phyloP scores from a whole-genome alignment of 2,113 vertebrate genomes.

The Strix uralensis region DNA sequence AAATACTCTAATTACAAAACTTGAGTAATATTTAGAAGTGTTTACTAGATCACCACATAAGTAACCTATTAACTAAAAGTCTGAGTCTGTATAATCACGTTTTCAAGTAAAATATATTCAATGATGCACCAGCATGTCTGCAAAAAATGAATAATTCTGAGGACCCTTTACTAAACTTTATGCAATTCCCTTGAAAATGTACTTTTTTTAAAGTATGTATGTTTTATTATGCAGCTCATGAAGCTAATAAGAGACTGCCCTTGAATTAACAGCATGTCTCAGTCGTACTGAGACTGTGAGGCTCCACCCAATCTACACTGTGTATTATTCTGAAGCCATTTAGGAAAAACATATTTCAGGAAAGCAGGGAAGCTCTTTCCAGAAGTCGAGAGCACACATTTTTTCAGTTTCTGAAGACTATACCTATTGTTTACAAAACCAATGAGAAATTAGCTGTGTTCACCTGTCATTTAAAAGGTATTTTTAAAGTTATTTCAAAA shows the following conservation, averaged over 20 bases:
- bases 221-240: conserved; percentile 9
- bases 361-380: neutral
- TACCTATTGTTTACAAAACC: neutral
- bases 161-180: neutral
- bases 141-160: neutral
- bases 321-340: neutral
- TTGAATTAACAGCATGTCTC: conserved; percentile 24
- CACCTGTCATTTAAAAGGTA: neutral
- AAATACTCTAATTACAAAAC: neutral
- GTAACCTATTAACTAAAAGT: neutral
- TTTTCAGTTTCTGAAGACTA: neutral
- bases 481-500: neutral
- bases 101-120: neutral
- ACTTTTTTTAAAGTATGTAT: neutral
- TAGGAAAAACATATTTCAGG: neutral
- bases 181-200: neutral
- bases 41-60: neutral
- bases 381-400: neutral
- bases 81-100: neutral
- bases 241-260: neutral
- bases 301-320: conserved; percentile 1
- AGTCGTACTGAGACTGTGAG: neutral
- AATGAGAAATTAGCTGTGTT: neutral
- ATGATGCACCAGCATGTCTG: neutral
- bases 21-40: neutral